Evolutionary conservation across 2,888 invertebrate species (phyloP), one percentile per base, ranked within the genome.

Genomic region (Herminia tarsipennalis): DNA sequence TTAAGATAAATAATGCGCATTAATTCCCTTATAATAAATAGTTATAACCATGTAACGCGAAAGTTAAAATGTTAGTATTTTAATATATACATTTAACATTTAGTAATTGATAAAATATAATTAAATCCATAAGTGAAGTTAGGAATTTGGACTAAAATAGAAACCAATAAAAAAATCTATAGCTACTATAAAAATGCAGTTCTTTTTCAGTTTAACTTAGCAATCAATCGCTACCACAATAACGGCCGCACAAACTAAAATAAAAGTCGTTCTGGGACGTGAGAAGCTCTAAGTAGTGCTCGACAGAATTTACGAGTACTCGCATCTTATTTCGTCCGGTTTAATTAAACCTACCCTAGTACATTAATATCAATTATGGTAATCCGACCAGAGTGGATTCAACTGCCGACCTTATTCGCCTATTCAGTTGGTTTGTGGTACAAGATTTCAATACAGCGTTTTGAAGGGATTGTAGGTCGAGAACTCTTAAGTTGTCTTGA

Each of bases 321-420:
- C 59, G 51, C 69, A 64, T 74, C 73, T 73, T 73, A 78, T 78
- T 81, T 81, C 73, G 82, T 78, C 79, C 73, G 68, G 75, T 76
- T 80, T 86, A 85, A 86, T 86, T 83, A 85, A 83, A 84, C 80
- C 81, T 79, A 78, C 75, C 78, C 73, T 63, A 72, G 76, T 78
- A 81, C 86, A 83, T 86, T 84, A 79, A 85, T 86, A 85, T 83
- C 85, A 83, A 85, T 86, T 86, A 86, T 85, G 81, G 81, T 86
- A 84, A 86, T 86, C 82, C 81, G 41, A 50, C 61, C 65, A 59
- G 70, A 78, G 78, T 73, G 77, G 73, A 75, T 81, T 70, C 77
- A 72, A 74, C 74, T 76, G 67, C 70, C 72, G 79, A 71, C 77
- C 78, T 72, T 72, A 74, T 71, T 74, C 55, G 62, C 56, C 51